phyloP scores from a whole-genome alignment of 2,113 vertebrate genomes.

The Pomatostomus ruficeps region DNA sequence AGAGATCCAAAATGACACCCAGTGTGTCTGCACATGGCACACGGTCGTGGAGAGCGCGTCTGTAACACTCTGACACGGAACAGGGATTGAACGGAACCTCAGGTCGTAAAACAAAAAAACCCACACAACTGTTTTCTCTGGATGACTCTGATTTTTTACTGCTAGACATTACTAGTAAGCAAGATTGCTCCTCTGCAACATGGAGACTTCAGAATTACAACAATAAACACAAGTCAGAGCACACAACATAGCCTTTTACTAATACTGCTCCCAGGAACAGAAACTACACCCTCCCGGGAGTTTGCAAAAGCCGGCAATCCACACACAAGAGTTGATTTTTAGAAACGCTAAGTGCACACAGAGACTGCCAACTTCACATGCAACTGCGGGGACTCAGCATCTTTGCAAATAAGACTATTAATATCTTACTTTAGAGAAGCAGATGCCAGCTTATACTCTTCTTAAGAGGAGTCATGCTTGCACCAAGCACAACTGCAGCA shows the following conservation, averaged over 20 bases:
- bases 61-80: not conserved
- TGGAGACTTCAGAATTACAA: conserved; percentile 15
- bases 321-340: not conserved
- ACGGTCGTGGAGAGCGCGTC: not conserved
- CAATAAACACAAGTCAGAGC: conserved; percentile 33
- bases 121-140: not conserved
- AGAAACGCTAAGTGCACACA: not conserved
- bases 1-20: not conserved
- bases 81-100: not conserved
- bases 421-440: not conserved
- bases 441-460: not conserved
- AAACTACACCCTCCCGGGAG: not conserved
- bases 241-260: conserved; percentile 4
- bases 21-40: not conserved
- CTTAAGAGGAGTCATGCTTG: not conserved
- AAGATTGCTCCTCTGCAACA: conserved; percentile 34
- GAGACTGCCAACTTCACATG: not conserved
- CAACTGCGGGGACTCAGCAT: not conserved
- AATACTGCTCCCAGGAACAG: conserved; percentile 28
- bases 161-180: conserved; percentile 6
- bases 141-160: conserved; percentile 2
- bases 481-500: not conserved
- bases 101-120: not conserved
- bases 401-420: not conserved
- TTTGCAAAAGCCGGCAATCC: conserved; percentile 3